phyloP scores from a whole-genome alignment of 2,888 invertebrate species.

The Tetrapedia diversipes region DNA sequence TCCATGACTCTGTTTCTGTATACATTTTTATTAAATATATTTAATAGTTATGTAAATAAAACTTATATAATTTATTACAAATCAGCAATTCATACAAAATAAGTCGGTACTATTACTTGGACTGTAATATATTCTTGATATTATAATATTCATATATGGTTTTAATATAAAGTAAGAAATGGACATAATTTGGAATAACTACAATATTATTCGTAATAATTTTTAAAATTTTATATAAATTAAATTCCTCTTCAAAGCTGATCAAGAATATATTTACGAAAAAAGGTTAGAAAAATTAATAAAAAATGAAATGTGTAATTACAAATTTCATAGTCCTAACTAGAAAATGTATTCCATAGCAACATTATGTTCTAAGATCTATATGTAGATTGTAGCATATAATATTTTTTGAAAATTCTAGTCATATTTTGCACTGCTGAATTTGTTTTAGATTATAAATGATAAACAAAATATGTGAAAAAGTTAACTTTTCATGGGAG shows the following conservation, averaged over 20 bases:
- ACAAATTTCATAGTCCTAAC: conserved; percentile 7
- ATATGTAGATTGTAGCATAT: conserved; percentile 48
- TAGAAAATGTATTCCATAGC: conserved; percentile 35
- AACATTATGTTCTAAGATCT: conserved; percentile 46
- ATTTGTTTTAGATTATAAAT: conserved; percentile 54
- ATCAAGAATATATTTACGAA: conserved; percentile 4
- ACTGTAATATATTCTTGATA: conserved; percentile 21
- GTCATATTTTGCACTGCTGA: conserved; percentile 64
- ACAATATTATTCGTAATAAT: neutral
- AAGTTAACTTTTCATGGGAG: conserved; percentile 15
- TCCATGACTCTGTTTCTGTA: conserved; percentile 31
- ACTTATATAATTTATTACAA: conserved; percentile 46
- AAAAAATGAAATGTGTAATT: conserved; percentile 5
- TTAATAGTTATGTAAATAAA: conserved; percentile 12
- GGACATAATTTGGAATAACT: neutral
- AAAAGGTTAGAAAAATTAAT: conserved; percentile 22
- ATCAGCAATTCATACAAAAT: conserved; percentile 35
- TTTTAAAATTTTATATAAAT: neutral
- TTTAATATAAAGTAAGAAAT: neutral
- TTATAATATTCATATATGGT: neutral
- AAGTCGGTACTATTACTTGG: conserved; percentile 21
- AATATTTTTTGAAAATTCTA: conserved; percentile 61
- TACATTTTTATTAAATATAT: conserved; percentile 27
- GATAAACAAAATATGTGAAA: conserved; percentile 25
- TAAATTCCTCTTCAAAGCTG: neutral